Evolutionary conservation across 1,140 invertebrate genomes (phyloP), one percentile per base, ranked within the genome.

Genomic region (Nasonia giraulti): DNA sequence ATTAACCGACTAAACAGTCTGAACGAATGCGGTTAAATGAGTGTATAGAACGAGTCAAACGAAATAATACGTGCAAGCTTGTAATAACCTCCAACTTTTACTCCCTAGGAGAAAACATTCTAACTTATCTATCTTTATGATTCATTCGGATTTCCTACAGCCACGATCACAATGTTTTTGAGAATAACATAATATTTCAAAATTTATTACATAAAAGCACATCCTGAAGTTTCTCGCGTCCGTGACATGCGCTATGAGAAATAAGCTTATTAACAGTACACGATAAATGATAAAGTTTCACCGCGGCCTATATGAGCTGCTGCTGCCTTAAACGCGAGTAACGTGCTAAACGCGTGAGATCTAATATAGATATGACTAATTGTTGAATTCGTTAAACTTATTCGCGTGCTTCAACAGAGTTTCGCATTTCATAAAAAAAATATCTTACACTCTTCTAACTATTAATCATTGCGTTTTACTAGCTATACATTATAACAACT

Each of bases 341-440:
- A 74, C 68, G 80, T 50, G 69, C 69, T 20, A 31, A 44, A 82
- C n/a, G n/a, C 20, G 50, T 50, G 17, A 55, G 80, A 76, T 76
- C 31, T 40, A 76, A 82, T 82, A 73, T 73, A 73, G 80, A 81
- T 73, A 81, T 27, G 27, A 0, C 37, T 81, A 73, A 73, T 81
- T 12, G 71, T n/a, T 69, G 50, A 68, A 76, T 55, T 83, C 62
- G 17, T 68, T 76, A 50, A 7, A 47, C 17, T 14, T 27, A 66
- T 83, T 83, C n/a, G 62, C 75, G 66, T 40, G 37, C 23, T n/a
- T 71, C 17, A 23, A 47, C 14, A 12, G 17, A 62, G 11, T 80
- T 80, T 66, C 27, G 11, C 55, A 14, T 80, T 80, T 44, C 23
- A 17, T 27, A n/a, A 78, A n/a, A 44, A 44, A 44, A 8, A 31